These are phyloP conservation scores for Geophilus truncorum DNA, from an alignment of 2,888 invertebrate species.

Conservation along the genomic window DNA sequence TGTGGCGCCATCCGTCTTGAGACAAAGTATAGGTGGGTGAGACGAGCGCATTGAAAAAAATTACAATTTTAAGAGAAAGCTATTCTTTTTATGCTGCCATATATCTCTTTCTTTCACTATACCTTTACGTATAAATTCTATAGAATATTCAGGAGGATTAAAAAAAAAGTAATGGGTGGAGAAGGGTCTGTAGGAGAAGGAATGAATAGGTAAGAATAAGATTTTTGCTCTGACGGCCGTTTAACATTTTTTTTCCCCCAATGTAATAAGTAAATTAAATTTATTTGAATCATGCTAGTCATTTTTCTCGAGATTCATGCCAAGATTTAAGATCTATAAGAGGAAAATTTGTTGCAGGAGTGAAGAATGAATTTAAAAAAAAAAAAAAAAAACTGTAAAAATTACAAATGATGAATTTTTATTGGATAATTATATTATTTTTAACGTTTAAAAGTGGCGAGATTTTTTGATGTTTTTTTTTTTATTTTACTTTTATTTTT, in stretches of 20 bases:
- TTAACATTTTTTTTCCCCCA: neutral
- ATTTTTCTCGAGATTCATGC: neutral
- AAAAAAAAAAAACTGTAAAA: too few relatives aligned
- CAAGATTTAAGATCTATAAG: neutral
- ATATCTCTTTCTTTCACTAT: neutral
- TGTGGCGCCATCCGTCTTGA: neutral
- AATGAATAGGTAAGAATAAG: neutral
- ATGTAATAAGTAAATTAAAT: neutral
- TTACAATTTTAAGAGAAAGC: neutral
- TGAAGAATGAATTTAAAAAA: neutral
- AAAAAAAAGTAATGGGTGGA: neutral
- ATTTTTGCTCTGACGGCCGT: neutral
- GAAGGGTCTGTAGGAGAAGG: neutral
- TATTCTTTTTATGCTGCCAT: neutral
- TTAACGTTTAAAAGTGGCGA: too few relatives aligned
- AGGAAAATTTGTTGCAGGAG: neutral
- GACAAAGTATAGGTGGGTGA: neutral
- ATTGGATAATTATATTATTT: neutral
- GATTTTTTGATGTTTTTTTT: neutral
- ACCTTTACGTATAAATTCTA: neutral
- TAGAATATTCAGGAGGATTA: slow-evolving; percentile 17
- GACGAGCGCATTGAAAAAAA: neutral
- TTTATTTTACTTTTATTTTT: neutral
- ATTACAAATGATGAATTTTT: neutral
- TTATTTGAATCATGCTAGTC: neutral